Conservation (phyloP, 1,140 invertebrate species). For the Trichoplusia ni region DNA sequence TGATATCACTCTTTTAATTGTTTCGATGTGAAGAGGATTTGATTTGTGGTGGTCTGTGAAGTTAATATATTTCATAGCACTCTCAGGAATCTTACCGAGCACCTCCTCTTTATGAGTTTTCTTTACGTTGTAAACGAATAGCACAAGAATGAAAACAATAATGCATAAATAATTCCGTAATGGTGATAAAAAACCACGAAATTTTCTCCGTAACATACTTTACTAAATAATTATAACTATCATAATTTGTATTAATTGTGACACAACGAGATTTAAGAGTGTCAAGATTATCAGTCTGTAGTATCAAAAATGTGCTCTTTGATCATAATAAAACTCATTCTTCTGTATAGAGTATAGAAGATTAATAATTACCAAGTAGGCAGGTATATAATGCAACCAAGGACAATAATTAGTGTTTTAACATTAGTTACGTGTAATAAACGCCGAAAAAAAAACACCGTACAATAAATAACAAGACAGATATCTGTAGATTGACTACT, state of each 20-base stretch:
- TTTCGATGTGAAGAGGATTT: neutral
- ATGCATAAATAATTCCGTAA: conserved; percentile 12
- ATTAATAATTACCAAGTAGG: no score
- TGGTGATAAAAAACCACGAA: neutral
- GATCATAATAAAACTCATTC: no score
- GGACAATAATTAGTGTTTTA: no score
- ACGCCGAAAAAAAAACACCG: no score
- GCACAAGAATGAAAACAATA: conserved; percentile 2
- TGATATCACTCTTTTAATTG: conserved; percentile 32
- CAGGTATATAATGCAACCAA: no score
- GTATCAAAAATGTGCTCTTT: no score
- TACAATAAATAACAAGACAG: no score
- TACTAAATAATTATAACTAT: neutral
- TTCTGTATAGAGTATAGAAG: no score
- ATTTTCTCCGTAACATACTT: conserved; percentile 5
- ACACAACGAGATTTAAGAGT: no score
- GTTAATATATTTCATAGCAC: conserved; percentile 30
- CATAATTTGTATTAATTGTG: neutral
- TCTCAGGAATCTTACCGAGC: conserved; percentile 5
- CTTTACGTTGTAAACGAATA: conserved; percentile 12
- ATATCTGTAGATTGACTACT: no score
- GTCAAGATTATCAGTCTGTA: no score
- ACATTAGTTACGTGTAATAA: no score
- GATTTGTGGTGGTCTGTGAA: neutral
- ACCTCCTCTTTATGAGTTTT: conserved; percentile 7